A percentile compares a stretch with the other conserved stretches of the same genome.
Conservation (phyloP, 2,113 vertebrate species). For the Actinemys pallida region DNA sequence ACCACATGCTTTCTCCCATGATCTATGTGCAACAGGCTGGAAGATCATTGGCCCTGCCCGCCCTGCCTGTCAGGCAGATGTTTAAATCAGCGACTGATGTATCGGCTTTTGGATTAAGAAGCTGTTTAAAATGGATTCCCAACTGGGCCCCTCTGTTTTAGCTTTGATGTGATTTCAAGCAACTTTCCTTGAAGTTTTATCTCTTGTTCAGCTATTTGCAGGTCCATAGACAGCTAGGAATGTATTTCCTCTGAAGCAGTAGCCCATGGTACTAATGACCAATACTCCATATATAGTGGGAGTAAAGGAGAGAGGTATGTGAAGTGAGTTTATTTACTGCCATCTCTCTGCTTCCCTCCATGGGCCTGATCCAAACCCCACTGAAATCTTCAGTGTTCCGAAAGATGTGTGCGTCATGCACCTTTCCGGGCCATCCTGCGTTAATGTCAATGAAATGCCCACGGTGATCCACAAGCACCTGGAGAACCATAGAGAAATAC, state of each 20-base stretch:
- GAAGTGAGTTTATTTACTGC: background rate
- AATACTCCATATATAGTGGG: background rate
- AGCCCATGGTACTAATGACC: background rate
- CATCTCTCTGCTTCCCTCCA: background rate
- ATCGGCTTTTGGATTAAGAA: constrained; percentile 38
- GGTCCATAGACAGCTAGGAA: background rate
- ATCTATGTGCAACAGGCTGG: background rate
- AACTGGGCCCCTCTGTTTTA: constrained; percentile 3
- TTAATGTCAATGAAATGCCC: no score
- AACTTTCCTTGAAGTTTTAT: background rate
- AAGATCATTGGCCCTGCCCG: constrained; percentile 17
- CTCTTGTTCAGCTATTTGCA: background rate
- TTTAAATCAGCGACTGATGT: background rate
- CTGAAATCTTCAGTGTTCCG: background rate
- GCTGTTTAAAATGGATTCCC: background rate
- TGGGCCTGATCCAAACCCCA: no score
- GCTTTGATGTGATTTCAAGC: background rate
- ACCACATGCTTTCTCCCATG: background rate
- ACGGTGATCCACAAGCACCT: no score
- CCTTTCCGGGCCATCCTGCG: no score
- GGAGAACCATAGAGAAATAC: no score
- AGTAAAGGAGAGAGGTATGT: background rate
- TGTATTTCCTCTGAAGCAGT: background rate
- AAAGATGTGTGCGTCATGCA: no score
- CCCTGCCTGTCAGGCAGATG: constrained; percentile 14